Conservation (phyloP, 2,797 vertebrate species). For the Helicolenus hilgendorfi region DNA sequence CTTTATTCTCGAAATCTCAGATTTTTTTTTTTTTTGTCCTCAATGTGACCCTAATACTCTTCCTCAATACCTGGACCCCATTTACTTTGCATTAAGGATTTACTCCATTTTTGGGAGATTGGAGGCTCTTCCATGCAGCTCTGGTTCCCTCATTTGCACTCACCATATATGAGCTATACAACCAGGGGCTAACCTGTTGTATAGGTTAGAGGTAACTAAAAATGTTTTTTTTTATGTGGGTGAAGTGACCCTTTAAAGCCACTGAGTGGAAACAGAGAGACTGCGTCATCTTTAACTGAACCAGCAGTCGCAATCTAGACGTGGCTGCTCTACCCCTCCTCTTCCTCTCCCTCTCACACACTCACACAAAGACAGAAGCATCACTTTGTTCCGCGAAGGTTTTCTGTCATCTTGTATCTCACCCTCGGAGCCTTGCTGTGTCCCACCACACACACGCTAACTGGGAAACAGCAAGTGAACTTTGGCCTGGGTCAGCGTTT, state of each 20-base stretch:
- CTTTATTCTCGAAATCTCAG: no score
- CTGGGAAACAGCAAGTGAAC: constrained; percentile 70
- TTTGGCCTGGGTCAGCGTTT: constrained; percentile 70
- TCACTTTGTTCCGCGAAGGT: constrained; percentile 23
- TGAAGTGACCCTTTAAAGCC: neutral
- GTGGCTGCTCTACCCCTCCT: neutral
- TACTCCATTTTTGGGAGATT: no score
- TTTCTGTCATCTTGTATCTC: constrained; percentile 22
- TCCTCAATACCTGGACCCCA: no score
- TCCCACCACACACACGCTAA: constrained; percentile 46
- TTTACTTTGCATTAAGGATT: no score
- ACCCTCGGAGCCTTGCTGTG: neutral
- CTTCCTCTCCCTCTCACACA: neutral
- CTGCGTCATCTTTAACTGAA: neutral
- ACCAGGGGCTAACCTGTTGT: neutral
- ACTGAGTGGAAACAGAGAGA: neutral
- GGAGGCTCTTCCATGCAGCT: no score
- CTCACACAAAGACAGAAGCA: constrained; percentile 16
- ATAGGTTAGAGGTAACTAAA: neutral
- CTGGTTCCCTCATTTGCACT: no score
- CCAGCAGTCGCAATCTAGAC: neutral
- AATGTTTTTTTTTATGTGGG: neutral
- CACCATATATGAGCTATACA: neutral
- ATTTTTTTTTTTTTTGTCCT: no score
- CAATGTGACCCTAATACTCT: no score